phyloP scores from a whole-genome alignment of 2,888 invertebrate genomes.

The Cancer borealis region DNA sequence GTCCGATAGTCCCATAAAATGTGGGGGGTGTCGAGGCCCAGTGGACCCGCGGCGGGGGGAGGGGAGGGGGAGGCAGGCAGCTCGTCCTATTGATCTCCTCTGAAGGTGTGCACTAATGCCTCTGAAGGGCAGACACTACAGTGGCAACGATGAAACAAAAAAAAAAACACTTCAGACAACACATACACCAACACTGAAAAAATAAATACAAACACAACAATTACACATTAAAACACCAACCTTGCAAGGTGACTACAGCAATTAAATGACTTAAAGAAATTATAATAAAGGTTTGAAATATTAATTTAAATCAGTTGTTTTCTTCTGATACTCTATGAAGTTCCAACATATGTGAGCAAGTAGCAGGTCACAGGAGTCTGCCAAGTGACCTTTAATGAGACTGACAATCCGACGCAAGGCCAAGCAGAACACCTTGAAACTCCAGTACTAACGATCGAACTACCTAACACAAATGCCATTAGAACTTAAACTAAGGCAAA shows the following conservation, averaged over 20 bases:
- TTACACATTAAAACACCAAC: background rate
- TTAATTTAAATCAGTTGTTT: background rate
- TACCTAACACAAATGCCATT: no score
- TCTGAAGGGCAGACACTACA: background rate
- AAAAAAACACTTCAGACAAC: background rate
- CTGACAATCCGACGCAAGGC: background rate
- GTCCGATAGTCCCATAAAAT: conserved; percentile 27
- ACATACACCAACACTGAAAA: background rate
- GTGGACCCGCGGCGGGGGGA: background rate
- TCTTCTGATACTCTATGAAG: background rate
- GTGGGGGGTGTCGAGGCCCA: background rate
- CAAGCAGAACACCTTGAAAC: no score
- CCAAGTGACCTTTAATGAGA: background rate
- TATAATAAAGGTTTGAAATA: background rate
- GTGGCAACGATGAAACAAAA: background rate
- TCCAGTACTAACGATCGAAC: background rate
- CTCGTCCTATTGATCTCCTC: conserved; percentile 17
- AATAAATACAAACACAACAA: background rate
- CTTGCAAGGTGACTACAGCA: background rate
- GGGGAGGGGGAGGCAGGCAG: background rate
- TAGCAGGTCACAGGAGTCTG: background rate
- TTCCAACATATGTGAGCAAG: background rate
- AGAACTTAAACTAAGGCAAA: no score
- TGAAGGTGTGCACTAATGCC: background rate
- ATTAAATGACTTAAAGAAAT: background rate